These are phyloP conservation scores for Hyalella azteca DNA, from an alignment of 2,888 invertebrate species.

Conservation along the genomic window DNA sequence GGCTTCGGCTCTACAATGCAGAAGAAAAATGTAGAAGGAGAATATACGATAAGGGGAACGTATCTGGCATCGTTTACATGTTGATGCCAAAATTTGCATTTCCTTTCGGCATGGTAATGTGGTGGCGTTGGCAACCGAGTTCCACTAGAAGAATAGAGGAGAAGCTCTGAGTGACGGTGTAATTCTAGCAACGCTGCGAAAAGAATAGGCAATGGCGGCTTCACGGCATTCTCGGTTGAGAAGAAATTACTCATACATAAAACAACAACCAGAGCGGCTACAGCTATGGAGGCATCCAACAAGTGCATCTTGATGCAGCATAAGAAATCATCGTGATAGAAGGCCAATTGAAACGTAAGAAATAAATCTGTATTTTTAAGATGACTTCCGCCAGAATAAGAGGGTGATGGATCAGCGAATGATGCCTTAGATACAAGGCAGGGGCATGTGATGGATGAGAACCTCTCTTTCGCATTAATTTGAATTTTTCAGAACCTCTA, in stretches of 20 bases:
- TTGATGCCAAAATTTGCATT: conserved; percentile 33
- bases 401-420: too few species aligned
- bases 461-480: too few species aligned
- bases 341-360: too few species aligned
- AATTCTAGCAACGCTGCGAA: conserved; percentile 5
- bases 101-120: conserved; percentile 26
- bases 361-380: too few species aligned
- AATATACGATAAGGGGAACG: conserved; percentile 12
- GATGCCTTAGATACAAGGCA: too few species aligned
- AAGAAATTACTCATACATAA: conserved; percentile 31
- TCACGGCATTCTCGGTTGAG: background rate
- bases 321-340: too few species aligned
- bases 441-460: too few species aligned
- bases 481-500: too few species aligned
- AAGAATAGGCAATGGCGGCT: conserved; percentile 22
- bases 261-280: background rate
- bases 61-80: conserved; percentile 36
- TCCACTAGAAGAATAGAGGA: conserved; percentile 28
- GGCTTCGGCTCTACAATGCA: conserved; percentile 9
- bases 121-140: conserved; percentile 12
- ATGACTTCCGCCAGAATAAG: too few species aligned
- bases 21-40: background rate
- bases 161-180: conserved; percentile 15
- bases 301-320: too few species aligned
- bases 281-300: too few species aligned